These are phyloP conservation scores for Caenorhabditis sinica DNA, from an alignment of 2,888 invertebrate genomes.

Conservation along the genomic window DNA sequence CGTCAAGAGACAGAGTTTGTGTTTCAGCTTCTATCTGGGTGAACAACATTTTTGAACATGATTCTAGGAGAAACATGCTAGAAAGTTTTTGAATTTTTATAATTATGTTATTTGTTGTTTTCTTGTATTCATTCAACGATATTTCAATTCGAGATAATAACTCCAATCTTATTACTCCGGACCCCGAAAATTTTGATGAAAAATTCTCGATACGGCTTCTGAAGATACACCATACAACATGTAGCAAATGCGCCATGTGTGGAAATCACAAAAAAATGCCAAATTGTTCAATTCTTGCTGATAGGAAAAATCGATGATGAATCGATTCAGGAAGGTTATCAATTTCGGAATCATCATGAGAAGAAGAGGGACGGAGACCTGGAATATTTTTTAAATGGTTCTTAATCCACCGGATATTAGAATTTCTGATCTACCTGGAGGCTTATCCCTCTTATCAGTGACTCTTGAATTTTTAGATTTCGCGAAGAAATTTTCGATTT, in stretches of 20 bases:
- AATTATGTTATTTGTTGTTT: too few species aligned
- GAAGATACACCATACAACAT: neutral
- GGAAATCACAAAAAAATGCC: neutral
- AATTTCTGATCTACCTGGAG: neutral
- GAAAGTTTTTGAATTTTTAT: too few species aligned
- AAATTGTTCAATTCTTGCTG: neutral
- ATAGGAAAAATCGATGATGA: neutral
- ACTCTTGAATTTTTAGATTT: neutral
- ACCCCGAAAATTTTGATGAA: neutral
- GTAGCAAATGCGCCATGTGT: neutral
- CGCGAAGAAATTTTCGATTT: neutral
- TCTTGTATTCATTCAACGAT: too few species aligned
- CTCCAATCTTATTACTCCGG: neutral
- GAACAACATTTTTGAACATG: too few species aligned
- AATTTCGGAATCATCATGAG: neutral
- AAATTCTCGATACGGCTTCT: slow-evolving; percentile 7
- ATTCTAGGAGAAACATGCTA: too few species aligned
- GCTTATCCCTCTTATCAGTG: neutral
- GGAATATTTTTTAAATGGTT: neutral
- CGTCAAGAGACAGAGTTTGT: too few species aligned
- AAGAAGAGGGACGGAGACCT: slow-evolving; percentile 4
- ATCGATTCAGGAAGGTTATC: neutral
- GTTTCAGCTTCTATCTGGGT: too few species aligned
- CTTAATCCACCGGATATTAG: neutral
- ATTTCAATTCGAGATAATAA: neutral